phyloP scores from a whole-genome alignment of 2,888 invertebrate species.

The Dynastes grantii region DNA sequence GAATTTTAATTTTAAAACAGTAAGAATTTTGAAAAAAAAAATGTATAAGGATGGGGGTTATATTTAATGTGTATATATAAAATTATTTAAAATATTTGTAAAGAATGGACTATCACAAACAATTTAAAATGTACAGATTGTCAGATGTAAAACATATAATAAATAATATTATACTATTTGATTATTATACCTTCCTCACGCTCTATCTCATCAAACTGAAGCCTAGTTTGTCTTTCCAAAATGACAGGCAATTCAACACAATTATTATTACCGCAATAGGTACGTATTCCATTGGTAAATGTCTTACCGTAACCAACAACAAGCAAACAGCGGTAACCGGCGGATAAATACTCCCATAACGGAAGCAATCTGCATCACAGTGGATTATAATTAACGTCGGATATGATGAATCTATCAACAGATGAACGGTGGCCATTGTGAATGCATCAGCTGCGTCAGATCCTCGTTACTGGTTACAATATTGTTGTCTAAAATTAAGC shows the following conservation, averaged over 20 bases:
- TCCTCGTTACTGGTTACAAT: constrained; percentile 58
- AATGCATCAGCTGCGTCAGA: constrained; percentile 62
- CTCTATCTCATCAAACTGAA: no score
- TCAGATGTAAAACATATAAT: no score
- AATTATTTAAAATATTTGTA: no score
- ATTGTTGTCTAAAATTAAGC: constrained; percentile 46
- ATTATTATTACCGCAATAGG: constrained; percentile 19
- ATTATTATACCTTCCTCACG: no score
- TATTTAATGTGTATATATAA: no score
- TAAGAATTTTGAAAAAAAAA: no score
- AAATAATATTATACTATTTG: no score
- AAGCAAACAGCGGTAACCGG: constrained; percentile 14
- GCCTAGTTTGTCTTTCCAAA: not conserved
- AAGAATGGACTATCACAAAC: no score
- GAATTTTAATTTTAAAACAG: no score
- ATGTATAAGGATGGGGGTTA: no score
- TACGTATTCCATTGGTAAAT: constrained; percentile 8
- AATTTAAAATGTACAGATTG: no score
- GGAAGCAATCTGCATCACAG: constrained; percentile 61
- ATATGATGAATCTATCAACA: constrained; percentile 66
- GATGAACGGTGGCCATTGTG: constrained; percentile 62
- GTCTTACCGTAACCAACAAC: constrained; percentile 17
- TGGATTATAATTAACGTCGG: constrained; percentile 66
- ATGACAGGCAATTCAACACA: not conserved
- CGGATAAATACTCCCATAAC: constrained; percentile 19